These are phyloP conservation scores for Loriculus beryllinus DNA, from an alignment of 2,797 vertebrate genomes.

Conservation along the genomic window DNA sequence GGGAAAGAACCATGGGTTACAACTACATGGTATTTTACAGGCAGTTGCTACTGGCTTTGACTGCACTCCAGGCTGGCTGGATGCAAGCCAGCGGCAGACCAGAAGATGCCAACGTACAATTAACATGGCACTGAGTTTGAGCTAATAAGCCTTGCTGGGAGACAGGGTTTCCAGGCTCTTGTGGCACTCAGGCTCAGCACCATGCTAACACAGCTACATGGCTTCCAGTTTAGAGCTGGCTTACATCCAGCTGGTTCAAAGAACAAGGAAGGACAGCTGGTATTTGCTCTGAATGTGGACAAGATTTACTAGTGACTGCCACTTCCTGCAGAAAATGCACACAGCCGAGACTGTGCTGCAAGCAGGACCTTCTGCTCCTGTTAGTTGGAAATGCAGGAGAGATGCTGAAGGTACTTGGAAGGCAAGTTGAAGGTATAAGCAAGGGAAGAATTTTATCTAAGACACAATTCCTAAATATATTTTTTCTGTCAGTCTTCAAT, in stretches of 20 bases:
- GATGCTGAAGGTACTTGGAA: not conserved
- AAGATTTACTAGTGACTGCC: not conserved
- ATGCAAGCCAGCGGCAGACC: not conserved
- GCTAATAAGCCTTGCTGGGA: slow-evolving; percentile 47
- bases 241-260: slow-evolving; percentile 17
- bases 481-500: not conserved
- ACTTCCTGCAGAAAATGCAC: not conserved
- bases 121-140: slow-evolving; percentile 21
- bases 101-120: slow-evolving; percentile 33
- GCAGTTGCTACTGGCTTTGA: not conserved
- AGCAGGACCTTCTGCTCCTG: not conserved
- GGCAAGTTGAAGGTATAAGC: not conserved
- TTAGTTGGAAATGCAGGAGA: not conserved
- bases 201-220: slow-evolving; percentile 17
- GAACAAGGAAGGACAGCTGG: slow-evolving; percentile 29
- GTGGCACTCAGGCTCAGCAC: not conserved
- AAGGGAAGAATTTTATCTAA: not conserved
- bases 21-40: not conserved
- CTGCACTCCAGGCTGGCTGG: not conserved
- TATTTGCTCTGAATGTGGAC: not conserved
- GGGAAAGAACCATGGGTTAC: not conserved
- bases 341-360: not conserved
- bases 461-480: not conserved
- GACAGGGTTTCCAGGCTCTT: not conserved
- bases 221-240: slow-evolving; percentile 30